These are phyloP conservation scores for Ptychoptera albimana DNA, from an alignment of 2,888 invertebrate species.

Conservation along the genomic window DNA sequence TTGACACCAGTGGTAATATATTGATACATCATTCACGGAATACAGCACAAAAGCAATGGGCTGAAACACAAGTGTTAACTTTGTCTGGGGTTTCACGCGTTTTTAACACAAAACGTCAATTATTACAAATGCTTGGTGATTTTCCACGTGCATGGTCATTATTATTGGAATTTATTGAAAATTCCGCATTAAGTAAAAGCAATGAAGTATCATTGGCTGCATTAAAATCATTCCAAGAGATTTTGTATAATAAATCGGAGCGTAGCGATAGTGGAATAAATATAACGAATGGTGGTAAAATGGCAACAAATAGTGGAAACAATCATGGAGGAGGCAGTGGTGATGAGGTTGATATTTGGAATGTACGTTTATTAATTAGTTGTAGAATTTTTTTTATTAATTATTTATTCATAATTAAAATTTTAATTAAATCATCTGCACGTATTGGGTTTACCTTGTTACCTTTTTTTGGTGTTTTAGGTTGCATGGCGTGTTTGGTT, in stretches of 20 bases:
- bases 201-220: constrained; percentile 94
- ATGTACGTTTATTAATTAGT: constrained; percentile 26
- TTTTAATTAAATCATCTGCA: neutral
- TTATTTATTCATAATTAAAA: too few species aligned
- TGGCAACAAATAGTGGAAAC: constrained; percentile 4
- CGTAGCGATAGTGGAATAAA: constrained; percentile 31
- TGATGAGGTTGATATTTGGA: constrained; percentile 51
- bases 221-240: constrained; percentile 92
- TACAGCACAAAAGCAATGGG: constrained; percentile 98
- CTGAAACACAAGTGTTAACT: constrained; percentile 88
- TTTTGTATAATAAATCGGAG: constrained; percentile 50
- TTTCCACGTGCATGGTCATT: constrained; percentile 89
- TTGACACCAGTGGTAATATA: constrained; percentile 84
- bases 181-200: constrained; percentile 79
- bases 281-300: constrained; percentile 21
- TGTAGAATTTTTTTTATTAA: neutral
- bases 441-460: neutral
- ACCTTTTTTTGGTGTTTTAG: constrained; percentile 12
- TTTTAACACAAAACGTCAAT: constrained; percentile 79
- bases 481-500: constrained; percentile 76
- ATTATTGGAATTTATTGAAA: constrained; percentile 84
- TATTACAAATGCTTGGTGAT: constrained; percentile 72
- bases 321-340: constrained; percentile 17
- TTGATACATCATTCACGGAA: constrained; percentile 96
- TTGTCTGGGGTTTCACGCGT: constrained; percentile 84